A percentile compares a stretch with the other conserved stretches of the same genome.
phyloP scores from a whole-genome alignment of 2,113 vertebrate genomes.

The Tragelaphus scriptus region DNA sequence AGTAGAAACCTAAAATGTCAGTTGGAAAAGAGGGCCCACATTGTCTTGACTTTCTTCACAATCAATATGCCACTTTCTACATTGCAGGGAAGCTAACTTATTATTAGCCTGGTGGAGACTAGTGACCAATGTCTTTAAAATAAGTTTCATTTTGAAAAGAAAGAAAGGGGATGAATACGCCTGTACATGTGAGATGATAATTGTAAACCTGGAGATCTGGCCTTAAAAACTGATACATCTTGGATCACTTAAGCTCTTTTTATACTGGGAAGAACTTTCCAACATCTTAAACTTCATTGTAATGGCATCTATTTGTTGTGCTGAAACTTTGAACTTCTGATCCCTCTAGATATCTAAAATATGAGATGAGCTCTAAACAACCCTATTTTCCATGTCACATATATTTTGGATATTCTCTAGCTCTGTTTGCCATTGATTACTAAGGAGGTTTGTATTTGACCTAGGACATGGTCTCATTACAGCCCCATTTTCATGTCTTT shows the following conservation, averaged over 20 bases:
- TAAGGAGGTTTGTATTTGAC: slow-evolving; percentile 27
- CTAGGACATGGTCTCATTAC: neutral
- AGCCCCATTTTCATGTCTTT: slow-evolving; percentile 29
- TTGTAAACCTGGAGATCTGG: slow-evolving; percentile 36
- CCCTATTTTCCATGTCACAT: slow-evolving; percentile 23
- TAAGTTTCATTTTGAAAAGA: neutral
- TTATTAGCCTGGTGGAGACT: neutral
- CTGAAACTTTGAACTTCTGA: slow-evolving; percentile 48
- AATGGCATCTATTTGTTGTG: slow-evolving; percentile 50
- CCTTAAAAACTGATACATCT: slow-evolving; percentile 27
- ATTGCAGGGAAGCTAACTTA: neutral
- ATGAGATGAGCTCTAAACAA: slow-evolving; percentile 15
- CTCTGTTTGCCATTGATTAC: slow-evolving; percentile 36
- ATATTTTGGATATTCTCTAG: slow-evolving; percentile 7
- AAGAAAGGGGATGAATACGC: neutral
- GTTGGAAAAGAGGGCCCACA: neutral
- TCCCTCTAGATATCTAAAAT: slow-evolving; percentile 44
- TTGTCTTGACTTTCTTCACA: neutral
- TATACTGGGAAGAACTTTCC: slow-evolving; percentile 7
- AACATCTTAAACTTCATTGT: slow-evolving; percentile 23
- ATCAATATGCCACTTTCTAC: neutral
- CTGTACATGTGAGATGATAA: neutral
- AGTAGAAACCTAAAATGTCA: neutral
- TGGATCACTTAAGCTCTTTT: slow-evolving; percentile 34
- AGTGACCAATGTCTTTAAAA: neutral